These are phyloP conservation scores for Scomber japonicus DNA, from an alignment of 2,113 vertebrate genomes.

Conservation along the genomic window DNA sequence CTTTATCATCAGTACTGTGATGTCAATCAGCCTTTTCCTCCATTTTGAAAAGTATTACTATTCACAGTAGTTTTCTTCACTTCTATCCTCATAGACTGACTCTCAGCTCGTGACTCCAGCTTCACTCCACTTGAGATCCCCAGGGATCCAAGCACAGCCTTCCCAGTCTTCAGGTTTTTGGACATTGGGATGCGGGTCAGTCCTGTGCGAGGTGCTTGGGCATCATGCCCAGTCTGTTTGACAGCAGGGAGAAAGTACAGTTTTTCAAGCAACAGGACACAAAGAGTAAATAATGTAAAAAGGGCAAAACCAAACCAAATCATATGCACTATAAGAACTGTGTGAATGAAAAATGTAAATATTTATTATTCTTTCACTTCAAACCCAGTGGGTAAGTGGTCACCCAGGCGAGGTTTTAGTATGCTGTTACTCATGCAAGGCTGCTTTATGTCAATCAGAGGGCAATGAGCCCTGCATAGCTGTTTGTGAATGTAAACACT, in stretches of 20 bases:
- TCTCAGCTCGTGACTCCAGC: constrained; percentile 93
- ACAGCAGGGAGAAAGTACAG: constrained; percentile 61
- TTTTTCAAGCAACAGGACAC: constrained; percentile 42
- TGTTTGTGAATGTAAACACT: constrained; percentile 75
- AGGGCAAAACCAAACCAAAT: constrained; percentile 13
- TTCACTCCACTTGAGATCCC: constrained; percentile 92
- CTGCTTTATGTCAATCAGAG: constrained; percentile 66
- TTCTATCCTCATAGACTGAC: constrained; percentile 97
- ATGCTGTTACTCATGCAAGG: constrained; percentile 33
- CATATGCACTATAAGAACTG: constrained; percentile 21
- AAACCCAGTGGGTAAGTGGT: constrained; percentile 3
- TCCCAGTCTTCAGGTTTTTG: constrained; percentile 98
- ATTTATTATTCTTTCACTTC: constrained; percentile 51
- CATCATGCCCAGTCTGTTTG: constrained; percentile 90
- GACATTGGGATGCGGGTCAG: constrained; percentile 98
- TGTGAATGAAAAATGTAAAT: constrained; percentile 58
- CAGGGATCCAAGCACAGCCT: constrained; percentile 90
- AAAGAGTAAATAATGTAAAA: constrained; percentile 13
- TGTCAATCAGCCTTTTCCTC: constrained; percentile 90
- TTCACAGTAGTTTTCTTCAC: constrained; percentile 93
- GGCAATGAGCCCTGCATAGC: constrained; percentile 40
- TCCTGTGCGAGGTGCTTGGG: constrained; percentile 88
- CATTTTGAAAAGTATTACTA: constrained; percentile 87
- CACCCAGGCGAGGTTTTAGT: constrained; percentile 23
- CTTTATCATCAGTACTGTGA: background rate